A percentile compares a stretch with the other conserved stretches of the same genome.
phyloP scores from a whole-genome alignment of 2,113 vertebrate genomes.

The Festucalex cinctus region DNA sequence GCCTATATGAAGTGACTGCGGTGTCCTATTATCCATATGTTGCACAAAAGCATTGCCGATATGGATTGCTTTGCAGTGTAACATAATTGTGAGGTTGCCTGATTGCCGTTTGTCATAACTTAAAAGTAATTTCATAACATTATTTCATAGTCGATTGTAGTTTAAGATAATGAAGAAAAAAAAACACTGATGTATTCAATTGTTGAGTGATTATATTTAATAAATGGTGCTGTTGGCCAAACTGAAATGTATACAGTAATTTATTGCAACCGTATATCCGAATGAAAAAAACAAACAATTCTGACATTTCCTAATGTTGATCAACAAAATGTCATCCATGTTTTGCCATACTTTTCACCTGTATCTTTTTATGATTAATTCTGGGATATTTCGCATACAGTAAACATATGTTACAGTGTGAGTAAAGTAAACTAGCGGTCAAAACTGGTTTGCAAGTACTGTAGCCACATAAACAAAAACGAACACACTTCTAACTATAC shows the following conservation, averaged over 20 bases:
- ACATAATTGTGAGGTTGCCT: constrained; percentile 2
- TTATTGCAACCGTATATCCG: neutral
- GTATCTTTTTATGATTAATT: no score
- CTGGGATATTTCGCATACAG: no score
- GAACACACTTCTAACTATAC: no score
- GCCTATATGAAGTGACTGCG: constrained; percentile 9
- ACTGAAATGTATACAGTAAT: neutral
- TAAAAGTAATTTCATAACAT: constrained; percentile 21
- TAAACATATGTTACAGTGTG: no score
- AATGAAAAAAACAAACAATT: neutral
- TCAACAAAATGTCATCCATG: neutral
- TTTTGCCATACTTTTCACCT: no score
- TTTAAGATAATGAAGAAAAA: constrained; percentile 13
- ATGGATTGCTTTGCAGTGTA: constrained; percentile 27
- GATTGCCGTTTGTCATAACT: constrained; percentile 23
- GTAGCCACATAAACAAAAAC: no score
- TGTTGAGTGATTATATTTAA: constrained; percentile 54
- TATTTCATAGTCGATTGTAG: constrained; percentile 25
- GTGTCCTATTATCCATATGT: constrained; percentile 19
- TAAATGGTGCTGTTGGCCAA: constrained; percentile 38
- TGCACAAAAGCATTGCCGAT: constrained; percentile 8
- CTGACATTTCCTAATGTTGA: neutral
- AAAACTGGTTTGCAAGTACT: no score
- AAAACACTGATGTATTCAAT: constrained; percentile 18
- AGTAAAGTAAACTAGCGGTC: no score